These are phyloP conservation scores for Maniola jurtina DNA, from an alignment of 1,140 invertebrate species.

Conservation along the genomic window DNA sequence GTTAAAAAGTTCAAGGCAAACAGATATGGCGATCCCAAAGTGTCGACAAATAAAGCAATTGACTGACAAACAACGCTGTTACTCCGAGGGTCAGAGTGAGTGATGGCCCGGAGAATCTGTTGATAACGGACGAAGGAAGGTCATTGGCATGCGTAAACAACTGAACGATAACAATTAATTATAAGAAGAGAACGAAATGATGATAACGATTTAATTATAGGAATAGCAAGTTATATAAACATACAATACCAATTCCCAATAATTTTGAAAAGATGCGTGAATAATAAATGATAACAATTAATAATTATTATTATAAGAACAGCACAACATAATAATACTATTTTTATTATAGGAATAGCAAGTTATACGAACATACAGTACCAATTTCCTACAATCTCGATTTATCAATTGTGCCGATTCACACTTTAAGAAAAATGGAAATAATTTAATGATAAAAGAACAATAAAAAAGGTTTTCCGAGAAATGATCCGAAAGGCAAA, in stretches of 20 bases:
- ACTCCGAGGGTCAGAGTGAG: background rate
- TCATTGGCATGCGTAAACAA: slow-evolving; percentile 32
- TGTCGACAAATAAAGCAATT: background rate
- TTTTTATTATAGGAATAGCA: background rate
- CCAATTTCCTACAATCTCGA: background rate
- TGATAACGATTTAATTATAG: background rate
- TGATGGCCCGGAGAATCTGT: slow-evolving; percentile 9
- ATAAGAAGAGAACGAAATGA: slow-evolving; percentile 5
- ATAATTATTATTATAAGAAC: slow-evolving; percentile 11
- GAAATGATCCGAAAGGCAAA: background rate
- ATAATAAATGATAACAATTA: slow-evolving; percentile 25
- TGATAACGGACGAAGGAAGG: slow-evolving; percentile 31
- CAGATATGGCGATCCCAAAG: background rate
- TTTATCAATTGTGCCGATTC: background rate
- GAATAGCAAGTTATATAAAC: slow-evolving; percentile 15
- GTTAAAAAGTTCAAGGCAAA: background rate
- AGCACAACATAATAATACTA: background rate
- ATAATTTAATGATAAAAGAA: background rate
- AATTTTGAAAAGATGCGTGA: slow-evolving; percentile 1
- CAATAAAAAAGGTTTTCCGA: background rate
- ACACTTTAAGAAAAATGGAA: background rate
- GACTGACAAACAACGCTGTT: background rate
- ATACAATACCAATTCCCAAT: slow-evolving; percentile 8
- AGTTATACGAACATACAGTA: slow-evolving; percentile 18
- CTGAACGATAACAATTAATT: slow-evolving; percentile 24